These are phyloP conservation scores for Epicampocera succincta DNA, from an alignment of 2,888 invertebrate species.

Conservation along the genomic window DNA sequence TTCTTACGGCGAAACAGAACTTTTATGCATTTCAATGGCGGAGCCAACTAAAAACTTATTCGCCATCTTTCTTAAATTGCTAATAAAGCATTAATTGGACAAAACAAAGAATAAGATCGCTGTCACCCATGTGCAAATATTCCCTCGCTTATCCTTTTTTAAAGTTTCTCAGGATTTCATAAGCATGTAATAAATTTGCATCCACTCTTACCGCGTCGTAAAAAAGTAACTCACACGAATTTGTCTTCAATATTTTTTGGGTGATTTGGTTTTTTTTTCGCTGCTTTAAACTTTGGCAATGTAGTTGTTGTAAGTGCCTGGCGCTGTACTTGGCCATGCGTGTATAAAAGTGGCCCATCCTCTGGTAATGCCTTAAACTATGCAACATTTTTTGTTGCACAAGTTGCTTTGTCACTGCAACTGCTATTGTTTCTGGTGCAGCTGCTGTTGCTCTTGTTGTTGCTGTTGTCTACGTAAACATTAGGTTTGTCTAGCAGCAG, in stretches of 20 bases:
- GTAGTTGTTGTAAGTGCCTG: conserved; percentile 3
- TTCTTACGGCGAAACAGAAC: too few species aligned
- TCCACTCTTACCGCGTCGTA: conserved; percentile 21
- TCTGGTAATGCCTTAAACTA: conserved; percentile 57
- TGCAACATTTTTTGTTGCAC: conserved; percentile 49
- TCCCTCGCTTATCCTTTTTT: conserved; percentile 52
- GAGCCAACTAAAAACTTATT: too few species aligned
- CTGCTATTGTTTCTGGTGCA: neutral
- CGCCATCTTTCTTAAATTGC: too few species aligned
- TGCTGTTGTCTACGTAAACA: conserved; percentile 46
- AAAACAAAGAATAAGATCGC: too few species aligned
- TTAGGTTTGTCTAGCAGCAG: neutral
- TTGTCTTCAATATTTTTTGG: conserved; percentile 1
- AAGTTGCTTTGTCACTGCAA: conserved; percentile 35
- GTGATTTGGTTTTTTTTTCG: neutral
- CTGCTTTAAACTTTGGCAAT: conserved; percentile 8
- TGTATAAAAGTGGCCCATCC: conserved; percentile 27
- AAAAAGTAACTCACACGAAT: neutral
- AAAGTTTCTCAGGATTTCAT: conserved; percentile 49
- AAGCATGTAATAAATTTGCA: conserved; percentile 45
- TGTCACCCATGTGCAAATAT: neutral
- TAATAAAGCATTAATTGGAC: too few species aligned
- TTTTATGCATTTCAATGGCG: too few species aligned
- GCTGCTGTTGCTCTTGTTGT: neutral
- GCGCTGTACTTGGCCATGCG: conserved; percentile 1